Evolutionary conservation across 1,140 invertebrate species (phyloP).

Genomic region (Drosophila bifasciata): DNA sequence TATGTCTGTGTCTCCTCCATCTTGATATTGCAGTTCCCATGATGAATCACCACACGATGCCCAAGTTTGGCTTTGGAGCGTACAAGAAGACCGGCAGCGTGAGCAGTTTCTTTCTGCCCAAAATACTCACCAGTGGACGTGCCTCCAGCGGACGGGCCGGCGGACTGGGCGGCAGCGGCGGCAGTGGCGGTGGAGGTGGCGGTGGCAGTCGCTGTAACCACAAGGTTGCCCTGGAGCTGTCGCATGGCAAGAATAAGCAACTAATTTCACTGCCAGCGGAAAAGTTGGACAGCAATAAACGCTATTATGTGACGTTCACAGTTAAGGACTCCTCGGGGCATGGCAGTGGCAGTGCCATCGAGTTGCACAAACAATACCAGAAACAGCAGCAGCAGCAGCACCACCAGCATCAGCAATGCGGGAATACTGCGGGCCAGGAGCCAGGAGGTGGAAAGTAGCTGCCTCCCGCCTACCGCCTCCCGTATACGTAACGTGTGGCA

Average conservation of each 20-base stretch:
- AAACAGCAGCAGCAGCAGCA: slow-evolving; percentile 21
- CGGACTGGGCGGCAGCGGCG: slow-evolving; percentile 13
- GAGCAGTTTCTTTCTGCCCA: slow-evolving; percentile 84
- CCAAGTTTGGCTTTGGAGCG: slow-evolving; percentile 86
- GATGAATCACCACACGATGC: slow-evolving; percentile 90
- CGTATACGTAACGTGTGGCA: slow-evolving; percentile 67
- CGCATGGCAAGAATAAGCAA: slow-evolving; percentile 91
- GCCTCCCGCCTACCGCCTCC: slow-evolving; percentile 8
- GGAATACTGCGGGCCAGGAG: slow-evolving; percentile 41
- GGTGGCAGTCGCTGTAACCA: slow-evolving; percentile 57
- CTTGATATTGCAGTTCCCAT: slow-evolving; percentile 86
- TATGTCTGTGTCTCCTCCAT: neutral
- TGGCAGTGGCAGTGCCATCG: slow-evolving; percentile 26
- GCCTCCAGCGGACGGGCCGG: slow-evolving; percentile 54
- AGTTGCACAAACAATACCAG: slow-evolving; percentile 48
- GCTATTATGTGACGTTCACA: slow-evolving; percentile 95
- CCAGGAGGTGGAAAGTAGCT: slow-evolving; percentile 56
- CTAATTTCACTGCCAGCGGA: slow-evolving; percentile 93
- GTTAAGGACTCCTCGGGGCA: slow-evolving; percentile 87
- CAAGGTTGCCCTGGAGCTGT: slow-evolving; percentile 90
- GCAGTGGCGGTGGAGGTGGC: slow-evolving; percentile 11
- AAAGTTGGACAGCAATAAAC: slow-evolving; percentile 92
- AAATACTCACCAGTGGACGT: slow-evolving; percentile 78
- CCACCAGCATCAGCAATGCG: slow-evolving; percentile 30
- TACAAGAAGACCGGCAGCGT: slow-evolving; percentile 82